Base-by-base conservation (phyloP, 2,113 vertebrate species). In the Tragelaphus scriptus region DNA sequence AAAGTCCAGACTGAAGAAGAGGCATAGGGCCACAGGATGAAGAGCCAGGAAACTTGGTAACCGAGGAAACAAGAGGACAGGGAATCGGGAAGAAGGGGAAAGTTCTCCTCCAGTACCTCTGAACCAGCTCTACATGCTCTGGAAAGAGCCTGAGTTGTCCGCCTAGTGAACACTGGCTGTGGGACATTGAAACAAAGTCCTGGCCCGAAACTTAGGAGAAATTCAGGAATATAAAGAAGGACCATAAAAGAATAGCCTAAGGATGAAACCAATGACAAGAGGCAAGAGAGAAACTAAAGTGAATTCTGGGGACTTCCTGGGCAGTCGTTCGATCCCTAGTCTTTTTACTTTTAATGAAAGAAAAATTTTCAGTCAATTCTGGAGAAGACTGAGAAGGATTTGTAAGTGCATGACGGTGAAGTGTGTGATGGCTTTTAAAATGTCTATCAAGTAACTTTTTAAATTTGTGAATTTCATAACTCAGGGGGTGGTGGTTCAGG, bases 1-100 rank as follows among this genome's bases (percentile, higher is more conserved):
- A 28, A 32, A n/a, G 36, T 32, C 81, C 6, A 36, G 30, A 10
- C 2, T 2, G 32, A 92, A 30, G 28, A 36, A 79, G 26, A 63
- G 11, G 30, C 25, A 2, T 0, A 16, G 7, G 65, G 44, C 10
- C 2, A 2, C 4, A 7, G 32, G 14, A 25, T 14, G 30, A 58
- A 51, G 84, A 61, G 5, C n/a, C 59, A 26, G 51, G 30, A 16
- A 93, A 12, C 7, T 44, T 53, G 44, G 28, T 14, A 16, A 47
- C 63, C 32, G 65, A 65, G 14, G 26, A 7, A 68, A 36, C 32
- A 17, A 28, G 13, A n/a, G 23, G 13, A 2, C 0, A 12, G 28
- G 14, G 19, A 40, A 6, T 7, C 28, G 16, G 51, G 15, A 9
- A 0, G 19, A 88, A 13, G 23, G 58, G 58, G 1, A 6, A 6